Evolutionary conservation across 2,888 invertebrate species (phyloP), one percentile per base, ranked within the genome.

Genomic region (Tenthredo mesomela): DNA sequence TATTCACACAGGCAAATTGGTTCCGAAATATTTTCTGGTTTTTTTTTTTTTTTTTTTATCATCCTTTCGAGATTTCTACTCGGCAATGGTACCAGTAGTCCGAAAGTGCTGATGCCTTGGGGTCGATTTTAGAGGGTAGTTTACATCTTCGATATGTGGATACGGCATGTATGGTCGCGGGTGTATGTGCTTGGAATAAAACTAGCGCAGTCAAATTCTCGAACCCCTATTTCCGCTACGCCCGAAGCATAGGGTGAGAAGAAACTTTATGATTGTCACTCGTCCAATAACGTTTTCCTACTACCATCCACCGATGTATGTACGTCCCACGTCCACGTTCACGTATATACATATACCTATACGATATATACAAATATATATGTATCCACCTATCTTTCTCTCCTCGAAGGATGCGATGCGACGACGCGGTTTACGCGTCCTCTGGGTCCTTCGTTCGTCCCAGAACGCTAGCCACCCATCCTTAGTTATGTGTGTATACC

Each of bases 361-460:
- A 43, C 43, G 0, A 43, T 12, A 43, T 43, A 29, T 29, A 29
- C 29, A 29, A 0, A 33, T 33, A 33, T 33, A 4, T 33, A 33
- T 33, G 4, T 33, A 47, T 15, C 47, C 47, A 47, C 47, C 47
- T 12, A 47, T 47, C 18, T 15, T 9, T 78, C 50, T 54, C 18
- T 54, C 15, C n/a, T 18, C 15, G 18, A 10, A 54, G 58, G 58
- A 37, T 29, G 73, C 43, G 21, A 75, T 21, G 67, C 67, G 82
- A 82, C 67, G 82, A 82, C 82, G 82, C 82, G 82, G 82, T 93
- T 93, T 92, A 93, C 92, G 92, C 92, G 91, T 93, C 93, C 92
- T 92, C 88, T 90, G 93, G 92, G 92, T 89, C 90, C 90, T 54
- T 89, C 87, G 87, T 87, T 77, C 50, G 77, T 7, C 77, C 77